Percentiles rank a stretch among this genome's conserved stretches.
These are phyloP conservation scores for Pristionchus arcanus DNA, from an alignment of 2,888 invertebrate genomes.

Conservation along the genomic window DNA sequence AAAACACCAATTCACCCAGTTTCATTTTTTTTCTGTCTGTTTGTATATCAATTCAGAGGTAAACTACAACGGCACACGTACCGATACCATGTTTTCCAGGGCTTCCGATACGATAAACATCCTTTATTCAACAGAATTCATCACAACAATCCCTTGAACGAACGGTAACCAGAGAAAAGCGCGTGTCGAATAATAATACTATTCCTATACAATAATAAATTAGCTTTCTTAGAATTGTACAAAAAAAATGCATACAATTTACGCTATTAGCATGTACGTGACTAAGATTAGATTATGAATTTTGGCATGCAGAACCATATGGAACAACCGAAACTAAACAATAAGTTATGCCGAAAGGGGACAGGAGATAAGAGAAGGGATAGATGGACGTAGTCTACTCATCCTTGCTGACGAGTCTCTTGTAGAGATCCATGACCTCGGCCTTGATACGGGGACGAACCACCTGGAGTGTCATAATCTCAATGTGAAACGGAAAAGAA, in stretches of 20 bases:
- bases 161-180: conserved; percentile 33
- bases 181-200: conserved; percentile 20
- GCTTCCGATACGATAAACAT: not conserved
- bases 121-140: conserved; percentile 45
- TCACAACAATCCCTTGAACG: conserved; percentile 51
- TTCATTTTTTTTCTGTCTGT: not conserved
- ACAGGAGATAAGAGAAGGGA: not conserved
- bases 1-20: not conserved
- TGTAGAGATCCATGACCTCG: conserved; percentile 71
- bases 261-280: conserved; percentile 16
- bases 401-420: conserved; percentile 64
- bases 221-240: conserved; percentile 37
- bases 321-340: conserved; percentile 30
- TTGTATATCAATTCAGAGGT: not conserved
- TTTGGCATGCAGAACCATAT: conserved; percentile 36
- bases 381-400: conserved; percentile 40
- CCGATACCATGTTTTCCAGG: not conserved
- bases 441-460: conserved; percentile 67
- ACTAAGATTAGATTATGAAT: conserved; percentile 40
- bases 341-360: conserved; percentile 7
- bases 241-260: conserved; percentile 39
- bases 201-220: conserved; percentile 41
- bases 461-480: conserved; percentile 56
- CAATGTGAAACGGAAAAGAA: not conserved
- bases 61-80: not conserved